Percentiles rank a stretch among this genome's conserved stretches.
Conservation (phyloP, 2,888 invertebrate genomes). For the Pherbina coryleti region DNA sequence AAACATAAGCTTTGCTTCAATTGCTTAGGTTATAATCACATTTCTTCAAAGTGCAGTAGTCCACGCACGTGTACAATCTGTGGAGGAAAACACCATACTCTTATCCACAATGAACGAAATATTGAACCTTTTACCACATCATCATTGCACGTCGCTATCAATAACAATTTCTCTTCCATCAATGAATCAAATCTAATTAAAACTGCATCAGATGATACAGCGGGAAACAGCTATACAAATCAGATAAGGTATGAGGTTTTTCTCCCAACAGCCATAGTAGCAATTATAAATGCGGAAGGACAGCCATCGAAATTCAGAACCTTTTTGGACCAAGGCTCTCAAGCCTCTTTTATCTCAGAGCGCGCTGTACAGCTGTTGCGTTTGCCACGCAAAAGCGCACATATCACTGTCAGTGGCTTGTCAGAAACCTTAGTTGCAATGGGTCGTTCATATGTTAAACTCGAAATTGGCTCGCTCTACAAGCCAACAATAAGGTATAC, state of each 20-base stretch:
- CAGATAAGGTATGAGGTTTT: background rate
- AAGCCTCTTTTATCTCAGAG: slow-evolving; percentile 3
- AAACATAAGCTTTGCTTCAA: slow-evolving; percentile 27
- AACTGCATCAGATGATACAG: no score
- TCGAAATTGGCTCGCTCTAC: background rate
- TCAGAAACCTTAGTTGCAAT: background rate
- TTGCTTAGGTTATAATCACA: slow-evolving; percentile 33
- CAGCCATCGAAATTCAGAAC: no score
- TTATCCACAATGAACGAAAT: slow-evolving; percentile 26
- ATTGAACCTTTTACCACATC: no score
- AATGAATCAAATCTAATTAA: no score
- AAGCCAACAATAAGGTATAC: background rate
- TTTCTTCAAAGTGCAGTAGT: slow-evolving; percentile 29
- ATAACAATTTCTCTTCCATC: no score
- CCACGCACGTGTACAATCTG: slow-evolving; percentile 18
- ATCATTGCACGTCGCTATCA: no score
- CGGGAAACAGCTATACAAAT: no score
- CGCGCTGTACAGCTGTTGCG: slow-evolving; percentile 1
- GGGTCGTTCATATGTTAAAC: background rate
- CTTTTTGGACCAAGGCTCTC: background rate
- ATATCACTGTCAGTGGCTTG: background rate
- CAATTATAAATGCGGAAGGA: background rate
- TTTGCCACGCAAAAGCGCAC: background rate
- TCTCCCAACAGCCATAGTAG: no score
- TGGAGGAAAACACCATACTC: slow-evolving; percentile 31